These are phyloP conservation scores for Cirrhinus mrigala DNA, from an alignment of 2,797 vertebrate species.

Conservation along the genomic window DNA sequence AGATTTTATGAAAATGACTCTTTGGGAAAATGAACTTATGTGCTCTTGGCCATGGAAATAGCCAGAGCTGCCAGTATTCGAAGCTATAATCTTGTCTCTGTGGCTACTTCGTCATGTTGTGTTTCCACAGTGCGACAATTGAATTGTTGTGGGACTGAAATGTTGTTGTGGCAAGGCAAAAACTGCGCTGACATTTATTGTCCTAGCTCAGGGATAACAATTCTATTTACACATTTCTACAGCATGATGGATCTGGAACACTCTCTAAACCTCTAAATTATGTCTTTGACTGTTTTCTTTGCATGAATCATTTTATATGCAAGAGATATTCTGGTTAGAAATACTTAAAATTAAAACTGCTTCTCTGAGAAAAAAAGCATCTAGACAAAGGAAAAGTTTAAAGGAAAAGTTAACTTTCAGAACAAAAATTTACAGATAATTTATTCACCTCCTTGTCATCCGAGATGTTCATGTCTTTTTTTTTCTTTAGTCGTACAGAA, in stretches of 20 bases:
- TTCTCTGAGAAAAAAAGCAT: conserved; percentile 24
- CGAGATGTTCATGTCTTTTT: too few relatives aligned
- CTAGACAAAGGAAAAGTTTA: too few relatives aligned
- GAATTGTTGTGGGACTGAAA: conserved; percentile 42
- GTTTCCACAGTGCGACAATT: conserved; percentile 55
- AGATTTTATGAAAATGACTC: conserved; percentile 60
- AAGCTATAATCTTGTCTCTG: conserved; percentile 58
- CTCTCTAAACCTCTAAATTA: background rate
- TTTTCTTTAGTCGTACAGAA: too few relatives aligned
- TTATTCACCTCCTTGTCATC: too few relatives aligned
- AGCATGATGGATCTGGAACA: conserved; percentile 2
- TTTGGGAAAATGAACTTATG: conserved; percentile 51
- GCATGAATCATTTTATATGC: conserved; percentile 27
- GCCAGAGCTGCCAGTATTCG: conserved; percentile 54
- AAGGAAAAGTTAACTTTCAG: too few relatives aligned
- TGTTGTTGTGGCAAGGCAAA: conserved; percentile 20
- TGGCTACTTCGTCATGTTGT: conserved; percentile 56
- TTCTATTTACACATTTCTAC: conserved; percentile 46
- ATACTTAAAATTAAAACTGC: conserved; percentile 49
- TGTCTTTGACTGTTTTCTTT: conserved; percentile 27
- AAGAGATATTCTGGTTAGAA: conserved; percentile 8
- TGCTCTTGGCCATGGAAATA: conserved; percentile 52
- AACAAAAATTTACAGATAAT: too few relatives aligned
- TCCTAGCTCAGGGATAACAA: conserved; percentile 44
- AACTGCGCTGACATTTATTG: conserved; percentile 55